These are phyloP conservation scores for Columba livia DNA, from an alignment of 2,113 vertebrate genomes.

Conservation along the genomic window DNA sequence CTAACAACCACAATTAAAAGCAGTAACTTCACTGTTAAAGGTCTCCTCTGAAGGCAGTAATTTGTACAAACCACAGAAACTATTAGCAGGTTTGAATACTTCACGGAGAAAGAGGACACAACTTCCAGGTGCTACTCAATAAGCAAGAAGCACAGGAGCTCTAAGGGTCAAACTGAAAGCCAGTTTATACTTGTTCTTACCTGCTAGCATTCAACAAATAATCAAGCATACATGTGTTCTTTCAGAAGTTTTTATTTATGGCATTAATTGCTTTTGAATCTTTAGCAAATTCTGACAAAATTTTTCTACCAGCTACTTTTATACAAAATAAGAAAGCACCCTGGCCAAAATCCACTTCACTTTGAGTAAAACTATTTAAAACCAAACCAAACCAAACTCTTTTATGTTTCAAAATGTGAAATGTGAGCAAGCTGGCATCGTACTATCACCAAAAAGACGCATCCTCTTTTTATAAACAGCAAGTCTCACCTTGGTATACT, in stretches of 20 bases:
- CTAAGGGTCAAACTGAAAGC: not conserved
- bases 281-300: not conserved
- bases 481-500: slow-evolving; percentile 89
- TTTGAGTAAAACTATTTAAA: not conserved
- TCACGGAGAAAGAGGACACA: not conserved
- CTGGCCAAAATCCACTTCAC: not conserved
- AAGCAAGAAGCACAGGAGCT: not conserved
- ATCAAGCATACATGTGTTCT: not conserved
- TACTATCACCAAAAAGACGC: not conserved
- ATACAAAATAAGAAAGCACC: not conserved
- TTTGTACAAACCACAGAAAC: not conserved
- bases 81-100: not conserved
- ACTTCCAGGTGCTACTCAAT: not conserved
- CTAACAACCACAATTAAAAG: slow-evolving; percentile 34
- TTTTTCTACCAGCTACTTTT: not conserved
- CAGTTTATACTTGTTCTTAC: not conserved
- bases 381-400: not conserved
- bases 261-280: not conserved
- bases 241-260: not conserved
- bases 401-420: not conserved
- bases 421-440: not conserved
- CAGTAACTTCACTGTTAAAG: not conserved
- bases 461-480: not conserved
- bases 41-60: not conserved
- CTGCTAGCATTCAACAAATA: not conserved